Evolutionary conservation across 2,888 invertebrate genomes (phyloP).

Genomic region (Cephus nigrinus): DNA sequence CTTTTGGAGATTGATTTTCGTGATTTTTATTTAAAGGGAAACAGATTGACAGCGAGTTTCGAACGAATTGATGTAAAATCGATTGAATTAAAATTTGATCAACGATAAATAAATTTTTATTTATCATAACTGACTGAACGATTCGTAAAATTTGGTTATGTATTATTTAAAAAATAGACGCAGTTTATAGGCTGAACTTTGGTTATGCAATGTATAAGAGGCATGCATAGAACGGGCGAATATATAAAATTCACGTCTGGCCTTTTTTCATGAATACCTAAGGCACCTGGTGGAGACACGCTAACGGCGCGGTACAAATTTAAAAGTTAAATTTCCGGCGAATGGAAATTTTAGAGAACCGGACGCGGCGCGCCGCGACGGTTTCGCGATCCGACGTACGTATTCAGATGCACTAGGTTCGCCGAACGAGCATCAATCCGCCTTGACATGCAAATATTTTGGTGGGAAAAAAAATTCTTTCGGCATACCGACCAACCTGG

Average conservation of each 20-base stretch:
- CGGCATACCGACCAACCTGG: slow-evolving; percentile 40
- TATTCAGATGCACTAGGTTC: slow-evolving; percentile 29
- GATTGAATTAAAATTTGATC: not conserved
- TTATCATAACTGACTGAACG: not conserved
- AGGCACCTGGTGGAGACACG: slow-evolving; percentile 2
- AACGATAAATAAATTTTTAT: not conserved
- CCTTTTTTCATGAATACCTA: slow-evolving; percentile 9
- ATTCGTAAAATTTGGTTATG: not conserved
- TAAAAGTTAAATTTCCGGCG: slow-evolving; percentile 57
- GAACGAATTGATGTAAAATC: not conserved
- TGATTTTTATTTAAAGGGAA: not conserved
- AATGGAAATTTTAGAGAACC: slow-evolving; percentile 45
- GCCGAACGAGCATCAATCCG: slow-evolving; percentile 49
- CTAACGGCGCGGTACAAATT: slow-evolving; percentile 31
- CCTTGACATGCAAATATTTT: slow-evolving; percentile 60
- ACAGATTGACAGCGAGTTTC: not conserved
- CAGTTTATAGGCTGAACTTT: not conserved
- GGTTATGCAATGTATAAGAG: not conserved
- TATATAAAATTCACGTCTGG: not conserved
- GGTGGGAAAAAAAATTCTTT: slow-evolving; percentile 38
- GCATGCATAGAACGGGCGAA: not conserved
- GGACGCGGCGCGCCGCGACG: slow-evolving; percentile 8
- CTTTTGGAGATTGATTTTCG: slow-evolving; percentile 50
- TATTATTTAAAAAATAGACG: not conserved
- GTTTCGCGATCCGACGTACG: slow-evolving; percentile 34